These are phyloP conservation scores for Myiothlypis coronata DNA, from an alignment of 2,797 vertebrate genomes.

Conservation along the genomic window DNA sequence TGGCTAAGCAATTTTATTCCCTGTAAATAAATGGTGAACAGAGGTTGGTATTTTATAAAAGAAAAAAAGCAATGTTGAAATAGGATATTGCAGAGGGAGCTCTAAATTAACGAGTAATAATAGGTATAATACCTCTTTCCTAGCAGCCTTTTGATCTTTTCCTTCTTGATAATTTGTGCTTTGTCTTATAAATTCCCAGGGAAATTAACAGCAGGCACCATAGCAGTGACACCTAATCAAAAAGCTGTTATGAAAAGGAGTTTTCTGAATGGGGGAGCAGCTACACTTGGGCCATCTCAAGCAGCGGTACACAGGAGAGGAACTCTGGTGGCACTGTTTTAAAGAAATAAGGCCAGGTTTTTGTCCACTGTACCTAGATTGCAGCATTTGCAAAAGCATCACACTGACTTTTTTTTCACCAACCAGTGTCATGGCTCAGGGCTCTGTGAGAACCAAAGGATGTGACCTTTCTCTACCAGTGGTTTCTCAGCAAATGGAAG, in stretches of 20 bases:
- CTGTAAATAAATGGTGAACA: background rate
- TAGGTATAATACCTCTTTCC: background rate
- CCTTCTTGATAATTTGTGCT: background rate
- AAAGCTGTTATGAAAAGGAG: background rate
- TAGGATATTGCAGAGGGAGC: background rate
- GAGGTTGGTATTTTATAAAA: background rate
- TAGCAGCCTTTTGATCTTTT: background rate
- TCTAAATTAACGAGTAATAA: background rate
- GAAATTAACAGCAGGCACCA: background rate
- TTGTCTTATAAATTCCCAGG: background rate
- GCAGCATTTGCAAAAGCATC: background rate
- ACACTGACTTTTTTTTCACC: fast-evolving
- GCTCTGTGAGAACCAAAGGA: background rate
- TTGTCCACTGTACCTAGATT: background rate
- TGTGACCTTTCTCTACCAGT: background rate
- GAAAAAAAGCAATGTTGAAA: background rate
- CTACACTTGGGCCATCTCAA: background rate
- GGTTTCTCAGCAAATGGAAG: background rate
- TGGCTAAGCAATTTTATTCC: background rate
- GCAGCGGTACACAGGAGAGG: background rate
- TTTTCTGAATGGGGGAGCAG: background rate
- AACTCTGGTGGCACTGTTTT: background rate
- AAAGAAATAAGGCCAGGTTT: background rate
- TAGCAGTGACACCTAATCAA: background rate
- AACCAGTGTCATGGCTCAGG: background rate